Evolutionary conservation across 2,888 invertebrate genomes (phyloP), one percentile per base, ranked within the genome.

Genomic region (Erpobdella octoculata): DNA sequence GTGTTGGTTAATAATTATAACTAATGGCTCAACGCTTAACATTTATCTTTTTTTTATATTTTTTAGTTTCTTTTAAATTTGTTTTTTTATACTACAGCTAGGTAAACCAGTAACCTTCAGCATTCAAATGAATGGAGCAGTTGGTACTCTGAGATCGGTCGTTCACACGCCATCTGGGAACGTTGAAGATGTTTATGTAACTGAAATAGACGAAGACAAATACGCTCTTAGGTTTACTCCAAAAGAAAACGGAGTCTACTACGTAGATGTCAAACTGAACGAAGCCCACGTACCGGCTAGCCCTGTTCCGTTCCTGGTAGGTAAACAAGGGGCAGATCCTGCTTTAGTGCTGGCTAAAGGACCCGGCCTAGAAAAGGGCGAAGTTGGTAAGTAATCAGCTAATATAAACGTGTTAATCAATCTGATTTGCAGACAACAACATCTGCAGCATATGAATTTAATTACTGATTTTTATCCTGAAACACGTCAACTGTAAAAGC

Each of bases 211-310:
- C 90, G 85, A 70, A 3, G 73, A 73, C 33, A 68, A 71, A 35
- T 62, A 59, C 33, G 72, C 72, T 18, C n/a, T 68, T 15, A 68
- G 68, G 81, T 96, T 96, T 76, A 79, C 82, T 64, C 83, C 83
- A 18, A 80, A 80, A 72, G 82, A 83, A 76, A 83, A 95, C 79
- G 96, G 95, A 53, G 91, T 97, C 74, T 94, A 97, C 85, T 92
- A 92, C 83, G 91, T 97, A 78, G 92, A 95, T 80, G 89, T 92
- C 72, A 73, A 72, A 83, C 92, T 93, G 85, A 94, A 95, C 80
- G 94, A 94, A 12, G 92, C 95, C 46, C 96, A 97, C 85, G 96
- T 97, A 84, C 91, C 93, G 33, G 93, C 94, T 67, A 94, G 93
- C 65, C 97, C 97, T 1, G 89, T 91, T 85, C 89, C 92, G 80